Evolutionary conservation across 2,113 vertebrate genomes (phyloP), one percentile per base, ranked within the genome.

Genomic region (Uria aalge): DNA sequence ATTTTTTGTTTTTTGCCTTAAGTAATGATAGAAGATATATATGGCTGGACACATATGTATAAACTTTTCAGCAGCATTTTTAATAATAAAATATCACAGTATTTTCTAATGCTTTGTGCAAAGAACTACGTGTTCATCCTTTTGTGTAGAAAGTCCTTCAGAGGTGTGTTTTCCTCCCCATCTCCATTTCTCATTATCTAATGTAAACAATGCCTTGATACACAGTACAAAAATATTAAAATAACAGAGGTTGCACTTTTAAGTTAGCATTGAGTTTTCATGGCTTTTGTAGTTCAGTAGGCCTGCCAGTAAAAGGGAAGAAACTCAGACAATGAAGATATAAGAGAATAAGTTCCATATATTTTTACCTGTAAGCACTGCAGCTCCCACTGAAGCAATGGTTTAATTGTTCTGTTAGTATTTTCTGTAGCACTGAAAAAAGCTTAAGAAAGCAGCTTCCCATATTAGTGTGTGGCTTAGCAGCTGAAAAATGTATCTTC

Each of bases 71-170:
- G 98, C 99, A 98, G 98, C 98, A 99, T 99, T 99, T 99, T 99
- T 99, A 99, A 99, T 98, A 98, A 98, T 99, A 99, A 99, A 99
- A 99, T 99, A 99, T 99, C 98, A 99, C 98, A 97, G 99, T 99
- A 99, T 99, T 99, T 99, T 99, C 99, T 99, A 99, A 99, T 95
- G 97, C 98, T 97, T 96, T 95, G 97, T 97, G 98, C 97, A 97
- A 96, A 97, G 92, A 98, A 97, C 97, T 96, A 85, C 2, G 97
- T 96, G 96, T 98, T 96, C 91, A 56, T 97, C 96, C 81, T 98
- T 98, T 97, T 96, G 80, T 67, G 69, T 74, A 92, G 88, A 83
- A 97, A 69, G 57, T 92, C 75, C 84, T 94, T 95, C 67, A 71
- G 82, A 91, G 32, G 52, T 85, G 41, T 94, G 52, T 85, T 86